Percentiles rank a stretch among this genome's conserved stretches.
Evolutionary conservation across 2,888 invertebrate genomes (phyloP).

Genomic region (Bhutanitis thaidina): DNA sequence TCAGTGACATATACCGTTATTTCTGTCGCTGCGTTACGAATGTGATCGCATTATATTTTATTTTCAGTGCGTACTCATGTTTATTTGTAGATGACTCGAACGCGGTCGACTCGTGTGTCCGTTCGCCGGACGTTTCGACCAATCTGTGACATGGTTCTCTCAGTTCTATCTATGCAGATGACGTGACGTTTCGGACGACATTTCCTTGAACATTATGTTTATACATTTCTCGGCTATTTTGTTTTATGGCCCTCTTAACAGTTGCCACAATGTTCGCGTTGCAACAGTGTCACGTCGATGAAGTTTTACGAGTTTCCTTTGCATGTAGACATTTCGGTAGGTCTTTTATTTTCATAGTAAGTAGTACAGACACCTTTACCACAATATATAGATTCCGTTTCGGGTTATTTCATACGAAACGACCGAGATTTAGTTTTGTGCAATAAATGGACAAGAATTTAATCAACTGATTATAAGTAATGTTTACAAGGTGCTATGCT

Average conservation of each 20-base stretch:
- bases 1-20: conserved; percentile 61
- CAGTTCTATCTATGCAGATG: conserved; percentile 45
- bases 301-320: conserved; percentile 23
- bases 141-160: conserved; percentile 42
- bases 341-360: not conserved
- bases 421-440: too few relatives aligned
- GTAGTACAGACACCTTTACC: too few relatives aligned
- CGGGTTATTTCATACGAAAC: too few relatives aligned
- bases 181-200: conserved; percentile 28
- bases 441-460: too few relatives aligned
- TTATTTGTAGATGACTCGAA: conserved; percentile 63
- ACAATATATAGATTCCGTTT: too few relatives aligned
- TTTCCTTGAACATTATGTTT: conserved; percentile 33
- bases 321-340: not conserved
- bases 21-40: conserved; percentile 61
- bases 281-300: conserved; percentile 25
- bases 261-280: conserved; percentile 27
- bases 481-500: too few relatives aligned
- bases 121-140: conserved; percentile 39
- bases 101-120: conserved; percentile 26
- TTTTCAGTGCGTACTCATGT: conserved; percentile 70
- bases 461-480: too few relatives aligned
- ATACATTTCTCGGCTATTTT: conserved; percentile 29
- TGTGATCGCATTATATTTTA: conserved; percentile 72
- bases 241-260: conserved; percentile 29